Evolutionary conservation across 2,797 vertebrate species (phyloP).

Genomic region (Sebastes minor): DNA sequence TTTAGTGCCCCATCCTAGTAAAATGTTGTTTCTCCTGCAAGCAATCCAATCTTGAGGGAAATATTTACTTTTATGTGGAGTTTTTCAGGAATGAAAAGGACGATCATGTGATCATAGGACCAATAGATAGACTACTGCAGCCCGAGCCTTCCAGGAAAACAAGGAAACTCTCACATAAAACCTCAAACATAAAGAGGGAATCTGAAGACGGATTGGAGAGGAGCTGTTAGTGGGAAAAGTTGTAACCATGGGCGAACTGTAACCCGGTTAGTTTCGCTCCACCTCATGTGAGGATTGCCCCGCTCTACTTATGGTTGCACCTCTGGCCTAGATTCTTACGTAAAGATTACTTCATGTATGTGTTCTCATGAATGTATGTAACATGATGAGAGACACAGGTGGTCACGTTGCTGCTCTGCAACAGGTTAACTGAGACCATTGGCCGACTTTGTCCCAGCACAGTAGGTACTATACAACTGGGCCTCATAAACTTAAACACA

Average conservation of each 20-base stretch:
- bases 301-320: conserved; percentile 16
- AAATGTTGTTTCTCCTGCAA: not conserved
- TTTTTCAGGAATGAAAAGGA: not conserved
- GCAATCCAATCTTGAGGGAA: not conserved
- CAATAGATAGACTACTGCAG: not conserved
- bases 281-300: conserved; percentile 2
- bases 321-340: conserved; percentile 70
- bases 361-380: conserved; percentile 23
- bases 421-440: conserved; percentile 20
- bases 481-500: not conserved
- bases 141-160: not conserved
- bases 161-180: not conserved
- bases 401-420: conserved; percentile 29
- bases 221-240: not conserved
- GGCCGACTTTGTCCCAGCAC: not conserved
- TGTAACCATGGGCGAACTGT: not conserved
- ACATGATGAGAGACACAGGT: conserved; percentile 52
- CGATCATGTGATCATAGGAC: not conserved
- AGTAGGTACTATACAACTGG: not conserved
- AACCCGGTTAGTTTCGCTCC: not conserved
- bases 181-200: not conserved
- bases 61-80: not conserved
- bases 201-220: not conserved
- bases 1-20: not conserved
- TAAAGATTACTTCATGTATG: conserved; percentile 24